Conservation (phyloP, 2,113 vertebrate species). For the Cnemophilus loriae region DNA sequence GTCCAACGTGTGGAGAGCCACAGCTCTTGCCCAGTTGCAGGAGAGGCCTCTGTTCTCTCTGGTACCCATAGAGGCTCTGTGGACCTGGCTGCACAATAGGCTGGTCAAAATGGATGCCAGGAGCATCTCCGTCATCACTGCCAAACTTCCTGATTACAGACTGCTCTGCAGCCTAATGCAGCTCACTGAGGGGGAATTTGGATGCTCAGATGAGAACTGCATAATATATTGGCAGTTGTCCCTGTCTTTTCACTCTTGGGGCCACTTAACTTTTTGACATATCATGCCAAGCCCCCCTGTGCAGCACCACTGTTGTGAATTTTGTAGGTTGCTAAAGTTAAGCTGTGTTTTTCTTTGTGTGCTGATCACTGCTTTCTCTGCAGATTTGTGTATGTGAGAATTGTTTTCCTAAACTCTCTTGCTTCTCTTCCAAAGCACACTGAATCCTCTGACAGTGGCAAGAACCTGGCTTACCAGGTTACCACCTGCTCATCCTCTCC, state of each 20-base stretch:
- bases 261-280: not conserved
- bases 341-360: not conserved
- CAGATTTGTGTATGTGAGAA: not conserved
- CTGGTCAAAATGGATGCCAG: conserved; percentile 10
- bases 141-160: not conserved
- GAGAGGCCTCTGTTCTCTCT: not conserved
- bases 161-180: not conserved
- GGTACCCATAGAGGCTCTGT: not conserved
- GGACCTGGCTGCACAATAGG: not conserved
- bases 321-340: not conserved
- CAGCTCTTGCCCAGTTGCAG: not conserved
- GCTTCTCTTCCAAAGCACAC: not conserved
- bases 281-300: not conserved
- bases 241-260: not conserved
- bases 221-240: not conserved
- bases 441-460: not conserved
- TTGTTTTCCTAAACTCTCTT: not conserved
- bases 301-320: not conserved
- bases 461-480: not conserved
- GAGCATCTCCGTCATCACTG: not conserved
- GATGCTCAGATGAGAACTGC: not conserved
- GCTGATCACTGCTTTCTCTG: not conserved
- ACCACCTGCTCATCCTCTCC: not conserved
- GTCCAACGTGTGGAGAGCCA: not conserved
- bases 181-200: not conserved